Conservation (phyloP, 2,113 vertebrate genomes). For the Chlorodrepanis virens region DNA sequence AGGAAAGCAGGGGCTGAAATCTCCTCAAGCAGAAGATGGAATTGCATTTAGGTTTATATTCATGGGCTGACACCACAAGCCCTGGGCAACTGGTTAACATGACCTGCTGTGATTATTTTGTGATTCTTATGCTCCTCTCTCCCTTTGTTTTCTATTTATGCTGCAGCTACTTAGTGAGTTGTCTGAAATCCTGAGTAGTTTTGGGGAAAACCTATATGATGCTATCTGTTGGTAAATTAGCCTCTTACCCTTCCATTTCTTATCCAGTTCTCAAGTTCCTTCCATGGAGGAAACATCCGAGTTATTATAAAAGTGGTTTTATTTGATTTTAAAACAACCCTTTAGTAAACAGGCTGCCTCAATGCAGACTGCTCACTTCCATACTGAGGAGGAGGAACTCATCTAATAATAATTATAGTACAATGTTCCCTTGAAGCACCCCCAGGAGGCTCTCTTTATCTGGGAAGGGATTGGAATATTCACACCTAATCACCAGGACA, state of each 20-base stretch:
- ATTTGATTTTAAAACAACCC: background rate
- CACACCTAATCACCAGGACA: background rate
- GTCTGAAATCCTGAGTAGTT: background rate
- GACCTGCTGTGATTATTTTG: background rate
- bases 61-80: background rate
- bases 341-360: background rate
- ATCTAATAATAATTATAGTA: background rate
- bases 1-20: background rate
- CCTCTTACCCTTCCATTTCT: background rate
- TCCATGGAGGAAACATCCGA: background rate
- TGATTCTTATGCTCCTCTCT: background rate
- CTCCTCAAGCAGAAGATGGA: background rate
- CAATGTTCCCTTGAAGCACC: background rate
- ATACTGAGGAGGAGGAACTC: background rate
- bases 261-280: background rate
- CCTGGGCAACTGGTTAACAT: background rate
- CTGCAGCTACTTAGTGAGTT: background rate
- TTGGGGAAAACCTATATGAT: background rate
- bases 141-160: background rate
- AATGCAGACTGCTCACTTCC: background rate
- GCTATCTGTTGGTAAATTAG: background rate
- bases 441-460: slow-evolving; percentile 17
- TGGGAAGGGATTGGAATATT: slow-evolving; percentile 20
- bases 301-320: background rate
- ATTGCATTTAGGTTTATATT: background rate